Base-by-base conservation (phyloP, 1,140 invertebrate species). In the Drosophila triauraria region DNA sequence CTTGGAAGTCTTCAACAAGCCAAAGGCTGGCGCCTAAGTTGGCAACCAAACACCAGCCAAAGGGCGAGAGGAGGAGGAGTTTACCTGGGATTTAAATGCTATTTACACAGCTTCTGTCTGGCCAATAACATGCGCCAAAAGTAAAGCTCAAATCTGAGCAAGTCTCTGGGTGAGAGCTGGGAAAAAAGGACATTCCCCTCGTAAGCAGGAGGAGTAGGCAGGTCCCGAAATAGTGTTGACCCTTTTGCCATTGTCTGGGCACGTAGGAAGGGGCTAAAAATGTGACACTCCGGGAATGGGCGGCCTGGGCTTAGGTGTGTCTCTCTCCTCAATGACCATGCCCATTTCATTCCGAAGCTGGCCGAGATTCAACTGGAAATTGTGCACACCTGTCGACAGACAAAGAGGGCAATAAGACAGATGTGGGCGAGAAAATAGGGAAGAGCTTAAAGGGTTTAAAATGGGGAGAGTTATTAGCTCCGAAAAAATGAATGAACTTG, bases 181-280 rank as follows among this genome's bases (percentile, higher is more conserved):
- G 58, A 0, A 17, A 35, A 43, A 57, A 35, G 62, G 32, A 47
- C 44, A 17, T 38, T 23, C 42, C 54, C 54, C 71, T 46, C 13
- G 17, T 3, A 12, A 15, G 32, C 25, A n/a, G 56, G 23, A 54
- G 20, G 32, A 17, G 57, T 25, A 20, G 71, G 51, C 35, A 50
- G 60, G 72, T 48, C 71, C 80, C 84, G 59, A 69, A 88, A 78
- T 88, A 77, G 83, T 80, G 84, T 83, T 86, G 83, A 85, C 83
- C 83, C 86, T 86, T 86, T 80, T 88, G 76, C 80, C 80, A 88
- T 86, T 86, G 83, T 88, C 80, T 88, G 80, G 57, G 83, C 80
- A 88, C 83, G 80, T 88, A 70, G 76, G 61, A 80, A 79, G 77
- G 76, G 69, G 80, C 84, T 80, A 80, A 84, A 86, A 78, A 86